phyloP scores from a whole-genome alignment of 2,113 vertebrate genomes.

The Lycocorax pyrrhopterus region DNA sequence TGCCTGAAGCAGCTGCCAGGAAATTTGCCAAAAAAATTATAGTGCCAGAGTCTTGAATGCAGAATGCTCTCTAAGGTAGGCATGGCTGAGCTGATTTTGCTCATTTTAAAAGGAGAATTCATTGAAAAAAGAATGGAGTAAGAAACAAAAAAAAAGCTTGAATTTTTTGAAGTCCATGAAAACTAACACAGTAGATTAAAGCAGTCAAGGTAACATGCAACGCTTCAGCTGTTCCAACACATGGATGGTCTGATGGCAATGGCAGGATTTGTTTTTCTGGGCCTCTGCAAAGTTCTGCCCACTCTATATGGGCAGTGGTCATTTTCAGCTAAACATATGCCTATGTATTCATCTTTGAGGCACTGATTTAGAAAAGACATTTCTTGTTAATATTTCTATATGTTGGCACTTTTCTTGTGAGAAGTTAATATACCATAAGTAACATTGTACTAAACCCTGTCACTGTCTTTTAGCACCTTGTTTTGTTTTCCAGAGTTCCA shows the following conservation, averaged over 20 bases:
- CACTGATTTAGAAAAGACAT: background rate
- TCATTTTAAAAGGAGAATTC: background rate
- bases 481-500: conserved; percentile 23
- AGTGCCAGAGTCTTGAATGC: background rate
- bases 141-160: background rate
- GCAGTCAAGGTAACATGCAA: background rate
- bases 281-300: background rate
- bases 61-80: background rate
- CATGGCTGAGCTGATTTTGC: background rate
- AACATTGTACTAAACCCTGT: background rate
- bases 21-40: background rate
- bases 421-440: background rate
- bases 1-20: background rate
- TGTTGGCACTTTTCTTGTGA: background rate
- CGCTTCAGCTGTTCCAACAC: background rate
- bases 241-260: background rate
- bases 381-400: background rate
- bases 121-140: background rate
- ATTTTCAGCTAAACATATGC: background rate
- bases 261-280: background rate
- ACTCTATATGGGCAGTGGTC: background rate
- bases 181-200: background rate
- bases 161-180: background rate
- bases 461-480: background rate
- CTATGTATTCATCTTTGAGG: background rate